Evolutionary conservation across 1,140 invertebrate genomes (phyloP).

Genomic region (Ooceraea biroi): DNA sequence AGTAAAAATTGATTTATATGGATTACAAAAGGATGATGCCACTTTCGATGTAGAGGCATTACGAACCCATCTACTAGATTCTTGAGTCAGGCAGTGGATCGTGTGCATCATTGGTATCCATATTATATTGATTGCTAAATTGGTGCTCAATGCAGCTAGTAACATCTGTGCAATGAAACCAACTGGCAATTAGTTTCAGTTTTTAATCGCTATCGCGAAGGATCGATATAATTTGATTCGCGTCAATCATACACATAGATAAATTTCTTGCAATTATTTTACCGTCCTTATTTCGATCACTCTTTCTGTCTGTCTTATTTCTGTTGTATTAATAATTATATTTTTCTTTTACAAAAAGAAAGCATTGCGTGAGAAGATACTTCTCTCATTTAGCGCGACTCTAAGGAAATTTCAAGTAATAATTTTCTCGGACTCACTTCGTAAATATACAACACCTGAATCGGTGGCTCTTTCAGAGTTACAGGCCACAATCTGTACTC

Average conservation of each 20-base stretch:
- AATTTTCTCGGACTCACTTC: conserved; percentile 74
- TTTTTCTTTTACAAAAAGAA: background rate
- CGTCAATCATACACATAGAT: background rate
- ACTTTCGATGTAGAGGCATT: background rate
- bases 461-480: conserved; percentile 83
- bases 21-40: background rate
- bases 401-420: background rate
- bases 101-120: conserved; percentile 83
- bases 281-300: background rate
- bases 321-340: background rate
- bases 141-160: conserved; percentile 82
- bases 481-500: conserved; percentile 84
- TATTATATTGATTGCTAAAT: conserved; percentile 80
- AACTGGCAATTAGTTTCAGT: background rate
- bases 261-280: background rate
- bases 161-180: conserved; percentile 78
- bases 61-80: conserved; percentile 82
- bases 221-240: background rate
- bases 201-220: too few species aligned
- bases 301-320: background rate
- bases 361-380: background rate
- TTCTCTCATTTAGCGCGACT: background rate
- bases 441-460: conserved; percentile 83
- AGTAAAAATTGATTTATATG: background rate
- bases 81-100: conserved; percentile 79